Percentiles rank a stretch among this genome's conserved stretches.
Evolutionary conservation across 30 jellyfish, hydroid and myxozoan genomes (phyloP).

Genomic region (Cassiopea xamachana): DNA sequence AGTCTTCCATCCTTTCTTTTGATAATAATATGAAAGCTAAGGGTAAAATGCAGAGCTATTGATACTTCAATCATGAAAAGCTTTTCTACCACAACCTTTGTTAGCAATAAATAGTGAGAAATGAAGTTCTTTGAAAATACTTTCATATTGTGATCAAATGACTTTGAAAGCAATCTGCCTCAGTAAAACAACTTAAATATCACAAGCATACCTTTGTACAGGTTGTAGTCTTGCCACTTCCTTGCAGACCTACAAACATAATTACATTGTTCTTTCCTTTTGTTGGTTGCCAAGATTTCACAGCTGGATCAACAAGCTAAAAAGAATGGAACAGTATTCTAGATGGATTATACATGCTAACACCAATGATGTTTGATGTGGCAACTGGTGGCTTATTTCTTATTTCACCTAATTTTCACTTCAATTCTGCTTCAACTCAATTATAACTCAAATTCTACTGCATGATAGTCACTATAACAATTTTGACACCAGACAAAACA

Average conservation of each 20-base stretch:
- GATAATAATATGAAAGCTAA: constrained; percentile 93
- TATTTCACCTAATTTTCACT: no score
- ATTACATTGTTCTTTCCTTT: constrained; percentile 96
- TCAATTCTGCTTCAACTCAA: no score
- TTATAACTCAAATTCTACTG: no score
- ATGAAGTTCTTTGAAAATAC: no score
- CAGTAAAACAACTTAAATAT: background rate
- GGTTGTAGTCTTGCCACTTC: constrained; percentile 99
- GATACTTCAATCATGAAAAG: background rate
- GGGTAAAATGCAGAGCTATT: background rate
- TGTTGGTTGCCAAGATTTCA: constrained; percentile 97
- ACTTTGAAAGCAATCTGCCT: no score
- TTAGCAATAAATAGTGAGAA: no score
- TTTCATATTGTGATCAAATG: no score
- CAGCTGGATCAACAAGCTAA: constrained; percentile 99
- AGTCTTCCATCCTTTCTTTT: constrained; percentile 96
- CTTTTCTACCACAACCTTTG: no score
- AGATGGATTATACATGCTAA: background rate
- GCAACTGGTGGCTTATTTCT: no score
- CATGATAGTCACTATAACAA: no score
- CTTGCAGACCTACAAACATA: constrained; percentile 99
- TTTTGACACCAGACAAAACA: no score
- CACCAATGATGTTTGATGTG: background rate
- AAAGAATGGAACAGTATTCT: background rate
- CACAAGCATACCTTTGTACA: constrained; percentile 90